Conservation (phyloP, 2,113 vertebrate genomes). For the Seriola dumerili region DNA sequence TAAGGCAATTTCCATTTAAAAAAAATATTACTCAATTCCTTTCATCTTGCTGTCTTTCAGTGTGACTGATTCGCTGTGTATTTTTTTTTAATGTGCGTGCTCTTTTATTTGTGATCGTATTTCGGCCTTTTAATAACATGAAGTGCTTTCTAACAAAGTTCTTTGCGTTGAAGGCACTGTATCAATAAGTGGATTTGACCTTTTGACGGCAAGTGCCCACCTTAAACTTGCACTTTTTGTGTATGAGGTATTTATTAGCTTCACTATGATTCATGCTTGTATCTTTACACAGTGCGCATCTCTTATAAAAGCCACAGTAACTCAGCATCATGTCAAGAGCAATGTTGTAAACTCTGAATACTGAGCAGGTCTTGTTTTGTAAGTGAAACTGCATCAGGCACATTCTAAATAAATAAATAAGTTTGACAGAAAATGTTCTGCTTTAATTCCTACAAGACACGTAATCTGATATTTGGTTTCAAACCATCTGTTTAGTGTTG, state of each 20-base stretch:
- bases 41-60: constrained; percentile 45
- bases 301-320: constrained; percentile 35
- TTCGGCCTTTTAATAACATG: constrained; percentile 51
- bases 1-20: constrained; percentile 40
- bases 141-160: constrained; percentile 65
- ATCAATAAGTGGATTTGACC: constrained; percentile 48
- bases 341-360: constrained; percentile 22
- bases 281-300: constrained; percentile 4
- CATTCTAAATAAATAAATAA: no score
- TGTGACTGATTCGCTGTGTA: constrained; percentile 22
- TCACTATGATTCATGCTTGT: constrained; percentile 49
- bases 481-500: background rate
- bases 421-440: background rate
- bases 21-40: constrained; percentile 39
- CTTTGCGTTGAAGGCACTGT: constrained; percentile 20
- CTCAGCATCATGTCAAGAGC: constrained; percentile 14
- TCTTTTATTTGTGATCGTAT: constrained; percentile 36
- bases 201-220: constrained; percentile 33
- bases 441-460: background rate
- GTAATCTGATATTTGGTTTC: background rate
- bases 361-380: constrained; percentile 22
- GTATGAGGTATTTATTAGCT: constrained; percentile 54
- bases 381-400: constrained; percentile 9
- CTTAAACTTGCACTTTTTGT: constrained; percentile 48
- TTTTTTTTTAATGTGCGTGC: background rate